phyloP scores from a whole-genome alignment of 2,797 vertebrate species.

The Epinephelus malabaricus region DNA sequence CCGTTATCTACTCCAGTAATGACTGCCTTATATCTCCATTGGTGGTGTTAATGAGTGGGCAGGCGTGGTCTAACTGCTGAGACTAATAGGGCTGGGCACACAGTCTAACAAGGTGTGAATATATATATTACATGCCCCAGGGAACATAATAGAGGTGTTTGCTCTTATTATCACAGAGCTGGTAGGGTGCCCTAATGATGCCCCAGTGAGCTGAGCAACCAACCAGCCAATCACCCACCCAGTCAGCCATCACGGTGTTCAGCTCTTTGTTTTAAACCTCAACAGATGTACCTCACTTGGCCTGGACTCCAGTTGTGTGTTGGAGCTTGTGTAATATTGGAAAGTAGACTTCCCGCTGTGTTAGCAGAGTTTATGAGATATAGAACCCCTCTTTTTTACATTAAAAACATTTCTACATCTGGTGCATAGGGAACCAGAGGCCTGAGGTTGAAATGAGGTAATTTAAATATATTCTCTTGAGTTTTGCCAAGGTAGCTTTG shows the following conservation, averaged over 20 bases:
- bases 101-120: conserved; percentile 68
- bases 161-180: conserved; percentile 60
- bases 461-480: conserved; percentile 38
- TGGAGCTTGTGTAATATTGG: conserved; percentile 29
- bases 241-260: conserved; percentile 9
- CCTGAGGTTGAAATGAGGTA: conserved; percentile 30
- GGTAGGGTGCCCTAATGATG: conserved; percentile 47
- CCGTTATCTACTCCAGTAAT: conserved; percentile 40
- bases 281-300: conserved; percentile 30
- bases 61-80: conserved; percentile 41
- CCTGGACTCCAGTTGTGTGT: conserved; percentile 26
- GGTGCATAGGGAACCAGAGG: background rate
- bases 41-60: conserved; percentile 66
- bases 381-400: conserved; percentile 39
- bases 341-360: conserved; percentile 36
- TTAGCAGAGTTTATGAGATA: conserved; percentile 27
- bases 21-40: conserved; percentile 48
- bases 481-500: conserved; percentile 18
- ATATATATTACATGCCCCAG: conserved; percentile 42
- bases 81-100: conserved; percentile 59
- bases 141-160: conserved; percentile 60
- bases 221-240: conserved; percentile 8
- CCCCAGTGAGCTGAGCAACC: conserved; percentile 25
- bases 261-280: conserved; percentile 40
- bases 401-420: conserved; percentile 14